Percentiles rank a stretch among this genome's conserved stretches.
Conservation (phyloP, 1,140 invertebrate genomes). For the Trissolcus basalis region DNA sequence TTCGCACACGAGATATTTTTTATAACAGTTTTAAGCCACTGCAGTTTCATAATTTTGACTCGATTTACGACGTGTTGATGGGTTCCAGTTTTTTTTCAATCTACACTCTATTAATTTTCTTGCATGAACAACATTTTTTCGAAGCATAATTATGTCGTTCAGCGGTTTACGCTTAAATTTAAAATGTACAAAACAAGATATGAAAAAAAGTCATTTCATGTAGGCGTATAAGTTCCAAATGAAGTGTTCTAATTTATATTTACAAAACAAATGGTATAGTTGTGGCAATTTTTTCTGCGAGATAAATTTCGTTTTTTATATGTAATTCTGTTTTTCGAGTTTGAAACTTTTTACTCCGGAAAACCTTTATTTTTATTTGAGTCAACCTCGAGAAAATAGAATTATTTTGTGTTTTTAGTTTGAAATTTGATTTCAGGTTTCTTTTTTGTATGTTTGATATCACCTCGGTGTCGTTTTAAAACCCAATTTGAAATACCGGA, state of each 20-base stretch:
- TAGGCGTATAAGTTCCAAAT: too few relatives aligned
- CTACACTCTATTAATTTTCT: neutral
- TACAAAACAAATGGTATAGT: too few relatives aligned
- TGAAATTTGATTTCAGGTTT: neutral
- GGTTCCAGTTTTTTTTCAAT: neutral
- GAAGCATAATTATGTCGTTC: too few relatives aligned
- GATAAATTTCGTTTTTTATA: too few relatives aligned
- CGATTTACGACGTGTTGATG: slow-evolving; percentile 32
- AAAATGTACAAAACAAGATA: too few relatives aligned
- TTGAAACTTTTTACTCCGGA: too few relatives aligned
- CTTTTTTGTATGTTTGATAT: slow-evolving; percentile 2
- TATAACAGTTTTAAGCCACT: slow-evolving; percentile 17
- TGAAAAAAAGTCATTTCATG: too few relatives aligned
- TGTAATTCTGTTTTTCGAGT: too few relatives aligned
- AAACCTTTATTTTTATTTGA: too few relatives aligned
- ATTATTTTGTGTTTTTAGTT: neutral
- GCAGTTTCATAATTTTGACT: slow-evolving; percentile 14
- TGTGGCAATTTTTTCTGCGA: too few relatives aligned
- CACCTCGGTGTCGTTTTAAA: slow-evolving; percentile 18
- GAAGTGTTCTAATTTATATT: too few relatives aligned
- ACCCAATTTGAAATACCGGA: slow-evolving; percentile 35
- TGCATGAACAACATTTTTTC: neutral
- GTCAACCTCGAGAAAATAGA: too few relatives aligned
- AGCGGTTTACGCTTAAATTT: neutral
- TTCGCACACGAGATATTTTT: slow-evolving; percentile 32